Percentiles rank a stretch among this genome's conserved stretches.
These are phyloP conservation scores for Helleia helle DNA, from an alignment of 2,888 invertebrate species.

Conservation along the genomic window DNA sequence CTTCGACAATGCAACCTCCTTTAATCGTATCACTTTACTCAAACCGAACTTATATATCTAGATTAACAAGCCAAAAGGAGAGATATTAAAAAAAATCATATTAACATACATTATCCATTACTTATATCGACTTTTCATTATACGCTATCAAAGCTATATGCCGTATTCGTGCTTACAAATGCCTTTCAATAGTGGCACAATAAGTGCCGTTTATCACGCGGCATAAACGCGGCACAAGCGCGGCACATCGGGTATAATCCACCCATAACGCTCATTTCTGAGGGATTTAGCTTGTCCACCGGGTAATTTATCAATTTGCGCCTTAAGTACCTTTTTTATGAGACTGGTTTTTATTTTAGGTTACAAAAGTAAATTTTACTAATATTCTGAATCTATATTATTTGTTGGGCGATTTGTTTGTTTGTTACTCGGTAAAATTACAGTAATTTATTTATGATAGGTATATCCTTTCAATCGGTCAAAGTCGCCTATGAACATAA, in stretches of 20 bases:
- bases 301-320: conserved; percentile 58
- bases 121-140: conserved; percentile 40
- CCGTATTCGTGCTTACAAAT: conserved; percentile 33
- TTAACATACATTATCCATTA: conserved; percentile 6
- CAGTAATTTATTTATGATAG: too few species aligned
- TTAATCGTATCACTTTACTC: too few species aligned
- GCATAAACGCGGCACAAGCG: conserved; percentile 9
- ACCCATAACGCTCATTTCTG: conserved; percentile 46
- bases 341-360: too few species aligned
- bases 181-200: conserved; percentile 16
- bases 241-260: conserved; percentile 35
- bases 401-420: not conserved
- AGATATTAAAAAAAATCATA: not conserved
- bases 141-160: conserved; percentile 40
- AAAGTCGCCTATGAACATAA: too few species aligned
- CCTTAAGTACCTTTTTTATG: conserved; percentile 3
- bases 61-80: too few species aligned
- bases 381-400: too few species aligned
- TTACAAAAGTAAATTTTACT: too few species aligned
- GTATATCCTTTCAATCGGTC: too few species aligned
- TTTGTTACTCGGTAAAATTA: not conserved
- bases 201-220: conserved; percentile 17
- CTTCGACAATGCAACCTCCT: too few species aligned
- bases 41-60: too few species aligned
- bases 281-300: conserved; percentile 49